A percentile compares a stretch with the other conserved stretches of the same genome.
Evolutionary conservation across 2,113 vertebrate species (phyloP).

Genomic region (Colistium nudipinnis): DNA sequence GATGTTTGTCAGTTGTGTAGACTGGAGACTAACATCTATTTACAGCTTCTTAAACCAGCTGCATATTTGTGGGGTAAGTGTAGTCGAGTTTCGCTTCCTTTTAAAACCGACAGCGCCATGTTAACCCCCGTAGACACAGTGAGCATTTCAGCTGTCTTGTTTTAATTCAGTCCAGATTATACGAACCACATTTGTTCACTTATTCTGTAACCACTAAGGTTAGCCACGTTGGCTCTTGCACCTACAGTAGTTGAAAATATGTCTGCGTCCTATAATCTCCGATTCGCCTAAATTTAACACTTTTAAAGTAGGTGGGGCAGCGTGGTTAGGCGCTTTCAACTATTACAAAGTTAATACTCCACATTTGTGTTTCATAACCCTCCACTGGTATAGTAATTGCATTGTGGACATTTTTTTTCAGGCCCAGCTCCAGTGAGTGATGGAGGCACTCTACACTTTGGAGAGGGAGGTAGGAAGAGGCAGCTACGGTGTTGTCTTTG

Average conservation of each 20-base stretch:
- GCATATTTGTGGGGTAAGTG: constrained; percentile 33
- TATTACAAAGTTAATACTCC: not conserved
- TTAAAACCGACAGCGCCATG: constrained; percentile 20
- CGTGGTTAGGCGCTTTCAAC: not conserved
- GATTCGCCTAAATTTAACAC: not conserved
- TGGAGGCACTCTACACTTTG: constrained; percentile 88
- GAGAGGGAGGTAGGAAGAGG: constrained; percentile 92
- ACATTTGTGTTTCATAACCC: too few species aligned
- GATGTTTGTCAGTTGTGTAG: not conserved
- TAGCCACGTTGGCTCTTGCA: not conserved
- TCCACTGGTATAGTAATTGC: too few species aligned
- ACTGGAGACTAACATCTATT: not conserved
- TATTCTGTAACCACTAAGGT: too few species aligned
- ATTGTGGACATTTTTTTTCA: not conserved
- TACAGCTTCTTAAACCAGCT: not conserved
- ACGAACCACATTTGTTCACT: too few species aligned
- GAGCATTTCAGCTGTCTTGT: not conserved
- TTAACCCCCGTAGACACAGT: not conserved
- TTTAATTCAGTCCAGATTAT: too few species aligned
- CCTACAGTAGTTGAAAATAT: too few species aligned
- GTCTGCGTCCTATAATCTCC: too few species aligned
- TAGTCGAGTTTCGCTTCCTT: not conserved
- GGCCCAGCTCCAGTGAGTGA: constrained; percentile 19
- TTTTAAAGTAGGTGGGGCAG: not conserved
- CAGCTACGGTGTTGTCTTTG: constrained; percentile 95